Evolutionary conservation across 2,113 vertebrate species (phyloP), one percentile per base, ranked within the genome.

Genomic region (Chaetura pelagica): DNA sequence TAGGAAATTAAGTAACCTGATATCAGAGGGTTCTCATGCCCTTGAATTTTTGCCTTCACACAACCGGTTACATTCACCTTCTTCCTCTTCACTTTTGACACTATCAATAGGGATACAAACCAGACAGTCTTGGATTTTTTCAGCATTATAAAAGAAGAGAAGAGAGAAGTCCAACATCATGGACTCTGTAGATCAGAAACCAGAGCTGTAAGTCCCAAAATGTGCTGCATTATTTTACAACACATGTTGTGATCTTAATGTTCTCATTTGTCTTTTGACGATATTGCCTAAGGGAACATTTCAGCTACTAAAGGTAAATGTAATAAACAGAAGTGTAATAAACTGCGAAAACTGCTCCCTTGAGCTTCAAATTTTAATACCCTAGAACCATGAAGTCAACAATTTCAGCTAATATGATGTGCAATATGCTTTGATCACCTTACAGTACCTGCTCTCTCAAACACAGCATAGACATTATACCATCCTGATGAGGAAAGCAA

Each of bases 11-110:
- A 95, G 91, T 54, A 6, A 5, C 61, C 13, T 30, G 87, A 95
- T 80, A 80, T 61, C 80, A 78, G 85, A 92, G 88, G 61, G 52
- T 82, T 95, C 77, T 83, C 71, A 92, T 49, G 29, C 29, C 77
- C 38, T 90, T 77, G 82, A 90, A 71, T 79, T 51, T 87, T 91
- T 89, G 61, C 58, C 57, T 30, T 58, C 34, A 38, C 8, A 80
- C 68, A 94, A 62, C 62, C 82, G 81, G 38, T 82, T 77, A 96
- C 64, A 88, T 55, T 95, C 87, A 96, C 83, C 75, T 94, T 90
- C n/a, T 88, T 85, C 42, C 69, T 93, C 92, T 92, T 83, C 77
- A 61, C 59, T 51, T 51, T 62, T 89, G 77, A 79, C 30, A 32
- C 14, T 90, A 86, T 63, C 73, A 93, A 68, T n/a, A 59, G 1